A percentile compares a stretch with the other conserved stretches of the same genome.
Conservation (phyloP, 1,140 invertebrate species). For the Acromyrmex echinatior region DNA sequence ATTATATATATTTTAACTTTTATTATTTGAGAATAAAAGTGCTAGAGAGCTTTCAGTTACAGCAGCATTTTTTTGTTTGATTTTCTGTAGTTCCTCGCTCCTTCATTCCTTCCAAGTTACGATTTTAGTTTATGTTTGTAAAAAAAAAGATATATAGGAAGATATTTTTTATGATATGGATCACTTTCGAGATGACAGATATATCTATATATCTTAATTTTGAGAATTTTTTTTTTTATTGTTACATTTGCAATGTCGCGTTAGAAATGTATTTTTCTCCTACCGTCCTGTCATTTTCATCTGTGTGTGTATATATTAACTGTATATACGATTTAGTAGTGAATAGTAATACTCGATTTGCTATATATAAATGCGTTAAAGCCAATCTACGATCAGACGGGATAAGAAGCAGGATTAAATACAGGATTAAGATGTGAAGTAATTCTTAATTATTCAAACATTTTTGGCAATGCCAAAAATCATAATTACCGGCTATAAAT, state of each 20-base stretch:
- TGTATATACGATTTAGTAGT: conserved; percentile 54
- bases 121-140: conserved; percentile 22
- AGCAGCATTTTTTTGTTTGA: conserved; percentile 74
- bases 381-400: conserved; percentile 23
- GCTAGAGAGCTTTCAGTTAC: conserved; percentile 82
- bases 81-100: conserved; percentile 68
- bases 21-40: conserved; percentile 85
- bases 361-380: conserved; percentile 47
- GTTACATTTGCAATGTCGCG: not conserved
- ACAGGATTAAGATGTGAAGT: not conserved
- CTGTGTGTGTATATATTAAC: conserved; percentile 68
- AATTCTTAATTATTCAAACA: not conserved
- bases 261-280: conserved; percentile 53
- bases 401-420: conserved; percentile 29
- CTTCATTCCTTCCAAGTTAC: conserved; percentile 36
- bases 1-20: conserved; percentile 85
- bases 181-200: conserved; percentile 6
- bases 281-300: conserved; percentile 69
- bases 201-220: conserved; percentile 14
- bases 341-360: conserved; percentile 43
- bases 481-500: not conserved
- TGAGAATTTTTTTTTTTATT: conserved; percentile 14
- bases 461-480: not conserved
- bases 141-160: not conserved
- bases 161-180: not conserved